A percentile compares a stretch with the other conserved stretches of the same genome.
Conservation (phyloP, 2,113 vertebrate genomes). For the Naja naja region DNA sequence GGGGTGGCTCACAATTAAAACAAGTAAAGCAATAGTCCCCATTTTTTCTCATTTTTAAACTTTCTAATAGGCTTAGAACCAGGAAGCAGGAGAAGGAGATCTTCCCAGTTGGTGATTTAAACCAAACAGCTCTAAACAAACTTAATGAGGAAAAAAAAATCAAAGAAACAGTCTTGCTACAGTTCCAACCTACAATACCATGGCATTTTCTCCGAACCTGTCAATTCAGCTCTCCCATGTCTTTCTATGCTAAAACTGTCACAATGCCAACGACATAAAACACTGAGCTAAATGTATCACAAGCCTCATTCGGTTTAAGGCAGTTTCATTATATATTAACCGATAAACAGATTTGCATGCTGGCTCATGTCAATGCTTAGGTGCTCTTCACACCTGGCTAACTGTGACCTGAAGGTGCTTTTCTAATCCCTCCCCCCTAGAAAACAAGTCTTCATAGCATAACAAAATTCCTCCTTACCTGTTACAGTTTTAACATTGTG, state of each 20-base stretch:
- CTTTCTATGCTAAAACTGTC: neutral
- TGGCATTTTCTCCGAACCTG: neutral
- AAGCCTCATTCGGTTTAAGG: neutral
- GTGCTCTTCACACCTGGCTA: neutral
- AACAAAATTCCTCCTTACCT: neutral
- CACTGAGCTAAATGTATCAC: no score
- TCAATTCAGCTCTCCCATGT: neutral
- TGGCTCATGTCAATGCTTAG: neutral
- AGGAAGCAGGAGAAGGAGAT: neutral
- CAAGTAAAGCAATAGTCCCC: slow-evolving; percentile 32
- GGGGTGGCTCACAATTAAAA: no score
- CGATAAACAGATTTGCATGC: neutral
- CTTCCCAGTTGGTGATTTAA: slow-evolving; percentile 8
- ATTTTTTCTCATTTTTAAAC: slow-evolving; percentile 19
- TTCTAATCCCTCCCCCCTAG: neutral
- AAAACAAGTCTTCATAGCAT: neutral
- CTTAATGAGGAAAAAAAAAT: neutral
- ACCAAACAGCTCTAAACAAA: neutral
- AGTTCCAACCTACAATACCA: neutral
- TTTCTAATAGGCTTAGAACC: slow-evolving; percentile 11
- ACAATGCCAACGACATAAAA: neutral
- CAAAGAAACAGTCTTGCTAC: no score
- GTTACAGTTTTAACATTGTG: neutral
- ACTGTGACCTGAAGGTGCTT: neutral
- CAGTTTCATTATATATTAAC: neutral